A percentile compares a stretch with the other conserved stretches of the same genome.
phyloP scores from a whole-genome alignment of 2,888 invertebrate genomes.

The Tethea ocularis region DNA sequence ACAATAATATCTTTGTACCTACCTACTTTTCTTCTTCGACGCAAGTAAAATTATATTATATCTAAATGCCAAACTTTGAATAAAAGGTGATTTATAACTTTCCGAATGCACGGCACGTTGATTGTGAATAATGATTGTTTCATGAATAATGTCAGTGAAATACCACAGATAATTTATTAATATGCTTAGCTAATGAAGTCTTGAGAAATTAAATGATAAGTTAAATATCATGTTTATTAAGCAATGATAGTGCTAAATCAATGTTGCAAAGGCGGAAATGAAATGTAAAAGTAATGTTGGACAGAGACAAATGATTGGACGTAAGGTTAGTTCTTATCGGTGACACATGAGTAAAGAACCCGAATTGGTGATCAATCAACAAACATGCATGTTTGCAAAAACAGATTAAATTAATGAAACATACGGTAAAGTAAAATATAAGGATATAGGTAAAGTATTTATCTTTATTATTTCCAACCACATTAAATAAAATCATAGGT shows the following conservation, averaged over 20 bases:
- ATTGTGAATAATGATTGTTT: background rate
- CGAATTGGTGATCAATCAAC: too few species aligned
- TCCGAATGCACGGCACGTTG: background rate
- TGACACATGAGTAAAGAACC: too few species aligned
- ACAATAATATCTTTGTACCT: too few species aligned
- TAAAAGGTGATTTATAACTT: slow-evolving; percentile 1
- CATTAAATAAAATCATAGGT: too few species aligned
- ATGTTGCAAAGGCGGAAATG: background rate
- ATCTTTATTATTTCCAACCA: too few species aligned
- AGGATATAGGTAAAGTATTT: too few species aligned
- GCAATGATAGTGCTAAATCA: background rate
- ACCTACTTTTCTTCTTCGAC: background rate
- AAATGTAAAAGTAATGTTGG: background rate
- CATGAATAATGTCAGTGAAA: slow-evolving; percentile 6
- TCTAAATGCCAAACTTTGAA: background rate
- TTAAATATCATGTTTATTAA: slow-evolving; percentile 2
- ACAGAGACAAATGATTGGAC: too few species aligned
- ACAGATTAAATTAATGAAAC: too few species aligned
- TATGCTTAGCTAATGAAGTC: slow-evolving; percentile 6
- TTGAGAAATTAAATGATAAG: slow-evolving; percentile 4
- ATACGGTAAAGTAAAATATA: too few species aligned
- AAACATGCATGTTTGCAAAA: too few species aligned
- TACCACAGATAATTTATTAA: slow-evolving; percentile 7
- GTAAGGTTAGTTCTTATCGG: too few species aligned
- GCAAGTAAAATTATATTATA: background rate